These are phyloP conservation scores for Forbesichthys agassizii DNA, from an alignment of 2,113 vertebrate species.

Conservation along the genomic window DNA sequence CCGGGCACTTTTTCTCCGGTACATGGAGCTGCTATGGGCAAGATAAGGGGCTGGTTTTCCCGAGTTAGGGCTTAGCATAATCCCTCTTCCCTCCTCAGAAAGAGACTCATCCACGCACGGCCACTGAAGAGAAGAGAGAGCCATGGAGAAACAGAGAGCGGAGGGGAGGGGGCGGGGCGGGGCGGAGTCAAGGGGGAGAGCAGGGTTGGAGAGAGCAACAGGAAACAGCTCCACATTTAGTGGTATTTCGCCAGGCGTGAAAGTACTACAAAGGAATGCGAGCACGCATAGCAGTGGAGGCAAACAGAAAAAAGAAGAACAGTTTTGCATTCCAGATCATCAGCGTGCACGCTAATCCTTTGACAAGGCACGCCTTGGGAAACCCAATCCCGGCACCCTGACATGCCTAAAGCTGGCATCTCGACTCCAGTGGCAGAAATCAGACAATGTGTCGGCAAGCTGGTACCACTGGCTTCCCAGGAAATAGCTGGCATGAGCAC, in stretches of 20 bases:
- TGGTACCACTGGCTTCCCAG: constrained; percentile 46
- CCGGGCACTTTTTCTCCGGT: constrained; percentile 74
- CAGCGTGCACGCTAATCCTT: constrained; percentile 74
- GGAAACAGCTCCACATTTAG: constrained; percentile 55
- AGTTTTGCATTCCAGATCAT: constrained; percentile 61
- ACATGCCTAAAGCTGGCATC: constrained; percentile 71
- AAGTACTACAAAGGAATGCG: constrained; percentile 65
- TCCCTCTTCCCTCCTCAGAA: constrained; percentile 75
- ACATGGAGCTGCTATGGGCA: constrained; percentile 77
- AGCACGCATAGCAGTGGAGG: constrained; percentile 29
- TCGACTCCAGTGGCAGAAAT: constrained; percentile 60
- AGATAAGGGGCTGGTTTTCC: constrained; percentile 77
- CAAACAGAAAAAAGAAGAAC: constrained; percentile 51
- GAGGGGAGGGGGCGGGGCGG: constrained; percentile 33
- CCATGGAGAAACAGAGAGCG: constrained; percentile 52
- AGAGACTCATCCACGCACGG: constrained; percentile 74
- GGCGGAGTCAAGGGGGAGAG: constrained; percentile 17
- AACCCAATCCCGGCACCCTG: constrained; percentile 68
- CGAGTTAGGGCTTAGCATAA: constrained; percentile 80
- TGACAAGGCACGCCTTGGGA: constrained; percentile 67
- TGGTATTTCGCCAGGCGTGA: constrained; percentile 63
- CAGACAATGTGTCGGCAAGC: constrained; percentile 63
- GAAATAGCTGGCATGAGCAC: constrained; percentile 47
- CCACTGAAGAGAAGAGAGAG: constrained; percentile 65
- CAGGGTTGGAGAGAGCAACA: constrained; percentile 19